These are phyloP conservation scores for Eremophila alpestris DNA, from an alignment of 2,797 vertebrate genomes.

Conservation along the genomic window DNA sequence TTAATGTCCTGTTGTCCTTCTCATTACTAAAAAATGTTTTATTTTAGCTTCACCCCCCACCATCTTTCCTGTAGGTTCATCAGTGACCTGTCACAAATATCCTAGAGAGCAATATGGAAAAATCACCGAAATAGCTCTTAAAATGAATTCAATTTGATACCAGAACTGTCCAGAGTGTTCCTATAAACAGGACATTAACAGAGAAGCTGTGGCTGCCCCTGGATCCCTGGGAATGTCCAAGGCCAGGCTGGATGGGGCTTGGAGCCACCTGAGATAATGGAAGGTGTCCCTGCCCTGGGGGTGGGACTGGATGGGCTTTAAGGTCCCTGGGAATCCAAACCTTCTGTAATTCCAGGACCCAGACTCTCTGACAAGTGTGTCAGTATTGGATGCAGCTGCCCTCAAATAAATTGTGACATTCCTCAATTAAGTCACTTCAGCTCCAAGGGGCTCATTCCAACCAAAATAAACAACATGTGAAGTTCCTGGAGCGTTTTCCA, in stretches of 20 bases:
- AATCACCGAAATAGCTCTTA: neutral
- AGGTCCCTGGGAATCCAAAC: neutral
- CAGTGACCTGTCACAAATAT: neutral
- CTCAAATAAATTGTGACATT: neutral
- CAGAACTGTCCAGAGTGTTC: neutral
- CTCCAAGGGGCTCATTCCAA: neutral
- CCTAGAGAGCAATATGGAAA: neutral
- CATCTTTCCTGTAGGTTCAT: neutral
- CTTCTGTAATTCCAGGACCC: neutral
- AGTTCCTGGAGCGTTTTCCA: neutral
- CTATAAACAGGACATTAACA: no score
- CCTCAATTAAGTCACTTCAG: neutral
- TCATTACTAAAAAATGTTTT: neutral
- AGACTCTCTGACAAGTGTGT: neutral
- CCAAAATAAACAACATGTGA: neutral
- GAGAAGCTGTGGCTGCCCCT: neutral
- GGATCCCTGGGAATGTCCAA: neutral
- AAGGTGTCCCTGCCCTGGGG: neutral
- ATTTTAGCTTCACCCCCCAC: neutral
- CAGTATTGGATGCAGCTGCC: neutral
- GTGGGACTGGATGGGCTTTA: neutral
- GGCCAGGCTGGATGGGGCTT: neutral
- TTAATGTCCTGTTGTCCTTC: neutral
- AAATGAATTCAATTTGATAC: neutral
- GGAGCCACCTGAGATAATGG: neutral